phyloP scores from a whole-genome alignment of 2,888 invertebrate genomes.

The Adineta ricciae region DNA sequence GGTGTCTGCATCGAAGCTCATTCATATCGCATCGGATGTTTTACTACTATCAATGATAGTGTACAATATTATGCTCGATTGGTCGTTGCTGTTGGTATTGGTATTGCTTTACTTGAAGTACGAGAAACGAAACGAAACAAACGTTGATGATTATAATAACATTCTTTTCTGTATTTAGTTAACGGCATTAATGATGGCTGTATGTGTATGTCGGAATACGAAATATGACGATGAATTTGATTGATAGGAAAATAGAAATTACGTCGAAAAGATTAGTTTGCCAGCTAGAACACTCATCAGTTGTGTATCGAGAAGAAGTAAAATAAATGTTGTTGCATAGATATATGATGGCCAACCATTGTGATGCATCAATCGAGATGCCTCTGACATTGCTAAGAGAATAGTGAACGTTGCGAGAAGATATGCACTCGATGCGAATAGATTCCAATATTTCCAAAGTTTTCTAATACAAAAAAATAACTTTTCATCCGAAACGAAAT shows the following conservation, averaged over 20 bases:
- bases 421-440: background rate
- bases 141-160: background rate
- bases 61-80: constrained; percentile 68
- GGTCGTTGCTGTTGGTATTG: constrained; percentile 69
- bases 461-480: too few species aligned
- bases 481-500: too few species aligned
- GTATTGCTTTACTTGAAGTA: constrained; percentile 75
- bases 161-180: background rate
- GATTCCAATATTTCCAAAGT: background rate
- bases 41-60: constrained; percentile 61
- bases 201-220: constrained; percentile 18
- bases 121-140: constrained; percentile 39
- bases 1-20: background rate
- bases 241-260: background rate
- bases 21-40: constrained; percentile 58
- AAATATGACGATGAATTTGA: background rate
- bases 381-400: background rate
- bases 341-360: background rate
- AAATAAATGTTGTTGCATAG: background rate
- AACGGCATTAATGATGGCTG: constrained; percentile 7
- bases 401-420: background rate
- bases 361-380: background rate
- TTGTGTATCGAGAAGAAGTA: background rate
- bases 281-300: background rate
- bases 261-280: background rate